Evolutionary conservation across 2,113 vertebrate species (phyloP).

Genomic region (Thamnaconus septentrionalis): DNA sequence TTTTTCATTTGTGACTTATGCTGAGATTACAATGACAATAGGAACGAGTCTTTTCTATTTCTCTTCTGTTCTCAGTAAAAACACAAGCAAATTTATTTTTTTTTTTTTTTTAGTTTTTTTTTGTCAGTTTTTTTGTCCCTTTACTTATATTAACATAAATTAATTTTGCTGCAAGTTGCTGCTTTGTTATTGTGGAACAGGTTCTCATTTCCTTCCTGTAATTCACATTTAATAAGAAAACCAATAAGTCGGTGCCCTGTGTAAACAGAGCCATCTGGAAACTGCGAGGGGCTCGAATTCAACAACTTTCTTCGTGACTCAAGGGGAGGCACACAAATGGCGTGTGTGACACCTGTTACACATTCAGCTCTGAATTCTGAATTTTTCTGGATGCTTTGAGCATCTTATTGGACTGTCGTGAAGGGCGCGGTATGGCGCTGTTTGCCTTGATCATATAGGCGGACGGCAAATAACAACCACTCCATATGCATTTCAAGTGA

Average conservation of each 20-base stretch:
- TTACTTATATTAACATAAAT: background rate
- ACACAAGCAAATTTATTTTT: too few relatives aligned
- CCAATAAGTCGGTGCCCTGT: constrained; percentile 4
- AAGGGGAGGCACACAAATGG: background rate
- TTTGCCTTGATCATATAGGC: too few relatives aligned
- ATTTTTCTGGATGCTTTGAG: background rate
- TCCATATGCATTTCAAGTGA: too few relatives aligned
- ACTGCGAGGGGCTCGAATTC: background rate
- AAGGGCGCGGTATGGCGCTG: too few relatives aligned
- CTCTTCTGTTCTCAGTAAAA: too few relatives aligned
- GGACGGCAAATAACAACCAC: too few relatives aligned
- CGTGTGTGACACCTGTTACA: constrained; percentile 4
- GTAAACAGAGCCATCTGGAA: constrained; percentile 30
- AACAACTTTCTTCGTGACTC: background rate
- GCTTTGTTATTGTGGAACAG: background rate
- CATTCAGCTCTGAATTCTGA: background rate
- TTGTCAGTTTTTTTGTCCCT: background rate
- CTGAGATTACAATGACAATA: too few relatives aligned
- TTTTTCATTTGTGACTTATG: too few relatives aligned
- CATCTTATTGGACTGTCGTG: too few relatives aligned
- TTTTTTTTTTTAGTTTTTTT: too few relatives aligned
- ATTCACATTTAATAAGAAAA: constrained; percentile 18
- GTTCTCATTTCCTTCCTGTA: constrained; percentile 1
- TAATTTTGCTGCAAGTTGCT: background rate
- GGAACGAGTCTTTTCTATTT: too few relatives aligned